Evolutionary conservation across 2,797 vertebrate species (phyloP), one percentile per base, ranked within the genome.

Genomic region (Gephyroberyx darwinii): DNA sequence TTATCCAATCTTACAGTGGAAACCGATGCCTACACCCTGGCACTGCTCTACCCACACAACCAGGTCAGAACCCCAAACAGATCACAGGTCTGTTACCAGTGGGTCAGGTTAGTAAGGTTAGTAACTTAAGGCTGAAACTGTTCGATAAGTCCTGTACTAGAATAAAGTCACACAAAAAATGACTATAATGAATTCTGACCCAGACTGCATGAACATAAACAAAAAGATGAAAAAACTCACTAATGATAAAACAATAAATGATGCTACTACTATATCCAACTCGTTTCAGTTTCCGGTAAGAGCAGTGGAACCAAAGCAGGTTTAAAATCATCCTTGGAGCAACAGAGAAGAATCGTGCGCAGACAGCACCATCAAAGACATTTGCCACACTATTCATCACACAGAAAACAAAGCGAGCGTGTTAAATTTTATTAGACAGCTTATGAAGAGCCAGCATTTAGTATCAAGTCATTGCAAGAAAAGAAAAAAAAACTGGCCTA

Each of bases 401-500:
- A 57, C 41, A 64, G 70, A 58, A 1, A 53, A 55, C 77, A 68
- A 56, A 74, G 62, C 5, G 14, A 75, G 71, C 62, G 52, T 68
- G 43, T 65, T 8, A 82, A 87, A 89, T 83, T 26, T 33, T 16
- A 59, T 1, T 9, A 64, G 86, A 81, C 84, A 73, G 68, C 33
- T 17, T 35, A 67, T 47, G 26, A 63, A 45, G 39, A 68, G 52
- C 16, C 53, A 37, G 52, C 52, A 19, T 71, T 59, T 17, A 55
- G 47, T 2, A 22, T 22, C 19, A 60, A 51, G 52, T 19, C 13
- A 19, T 1, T 20, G 35, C 51, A 22, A 35, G 17, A 30, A 37
- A 37, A 5, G 1, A 33, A 19, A 22, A n/a, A 53, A 12, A 45
- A 14, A 19, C 47, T 1, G 51, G 58, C 95, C 90, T 95, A 99